Conservation (phyloP, 2,797 vertebrate genomes). For the Rhinogobio ventralis region DNA sequence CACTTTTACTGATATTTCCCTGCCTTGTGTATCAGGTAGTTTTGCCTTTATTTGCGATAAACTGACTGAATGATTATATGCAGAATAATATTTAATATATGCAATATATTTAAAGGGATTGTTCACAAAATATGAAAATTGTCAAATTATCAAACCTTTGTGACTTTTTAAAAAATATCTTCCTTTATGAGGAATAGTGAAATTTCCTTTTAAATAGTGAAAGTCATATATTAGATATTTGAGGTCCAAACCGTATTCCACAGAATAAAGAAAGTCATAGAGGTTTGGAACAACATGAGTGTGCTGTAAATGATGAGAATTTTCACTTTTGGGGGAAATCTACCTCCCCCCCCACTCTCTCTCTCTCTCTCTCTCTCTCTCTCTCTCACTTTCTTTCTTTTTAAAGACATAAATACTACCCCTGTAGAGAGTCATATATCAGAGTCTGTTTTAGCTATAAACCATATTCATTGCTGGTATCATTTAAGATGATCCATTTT, state of each 20-base stretch:
- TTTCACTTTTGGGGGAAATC: background rate
- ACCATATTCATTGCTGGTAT: slow-evolving; percentile 33
- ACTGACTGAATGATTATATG: background rate
- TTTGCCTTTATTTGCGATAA: slow-evolving; percentile 2
- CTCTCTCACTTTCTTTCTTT: background rate
- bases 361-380: background rate
- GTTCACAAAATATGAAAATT: background rate
- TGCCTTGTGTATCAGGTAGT: background rate
- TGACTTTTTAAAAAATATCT: too few species aligned
- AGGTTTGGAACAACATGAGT: background rate
- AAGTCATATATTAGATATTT: background rate
- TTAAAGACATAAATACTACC: background rate
- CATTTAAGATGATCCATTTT: slow-evolving; percentile 40
- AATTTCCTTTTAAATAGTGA: background rate
- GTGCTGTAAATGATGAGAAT: background rate
- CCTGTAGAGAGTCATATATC: slow-evolving; percentile 8
- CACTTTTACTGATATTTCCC: background rate
- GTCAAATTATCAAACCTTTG: background rate
- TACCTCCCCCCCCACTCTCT: background rate
- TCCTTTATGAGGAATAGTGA: too few species aligned
- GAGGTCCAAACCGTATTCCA: background rate
- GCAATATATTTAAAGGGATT: background rate
- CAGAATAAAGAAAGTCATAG: background rate
- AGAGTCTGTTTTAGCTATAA: slow-evolving; percentile 37
- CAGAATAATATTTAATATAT: background rate